Base-by-base conservation (phyloP, 2,113 vertebrate species). In the Oostethus manadensis region DNA sequence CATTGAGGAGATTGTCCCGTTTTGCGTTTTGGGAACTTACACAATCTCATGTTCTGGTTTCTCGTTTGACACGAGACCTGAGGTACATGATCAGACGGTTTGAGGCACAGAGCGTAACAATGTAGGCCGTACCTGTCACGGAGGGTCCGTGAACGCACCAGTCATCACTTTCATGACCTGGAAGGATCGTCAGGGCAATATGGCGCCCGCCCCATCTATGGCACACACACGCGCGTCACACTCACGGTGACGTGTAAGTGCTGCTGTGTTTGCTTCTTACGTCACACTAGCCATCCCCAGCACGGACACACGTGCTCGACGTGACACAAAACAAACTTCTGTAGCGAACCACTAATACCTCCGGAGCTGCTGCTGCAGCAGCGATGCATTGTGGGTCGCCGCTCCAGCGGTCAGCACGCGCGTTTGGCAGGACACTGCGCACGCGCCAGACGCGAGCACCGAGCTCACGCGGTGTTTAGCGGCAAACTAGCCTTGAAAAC, bases 71-170 rank as follows among this genome's bases (percentile, higher is more conserved):
- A 46, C 6, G 16, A 14, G 7, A 49, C 15, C 33, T 9, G 26
- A 16, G 60, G 58, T 62, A 55, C 75, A 60, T 56, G 59, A 17
- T 89, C 88, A 89, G 87, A 88, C 0, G 8, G 84, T 61, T 60
- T 87, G 56, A 69, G 85, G 87, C 74, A 76, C 77, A 5, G 0
- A 2, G 58, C 86, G 86, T 88, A 89, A 88, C 88, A 88, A 84
- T 71, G 0, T 0, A 1, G 81, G 68, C n/a, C 0, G 80, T 77
- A 58, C 88, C 85, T 75, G 0, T 82, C 86, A 88, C 85, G n/a
- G 43, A 85, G 0, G 0, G 0, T 0, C 51, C 55, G 79, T 88
- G 85, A 84, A 0, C 0, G 0, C 43, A 72, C 87, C 86, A 10
- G 61, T 88, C 87, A 88, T 88, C 87, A 89, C 0, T 0, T 15